Evolutionary conservation across 2,888 invertebrate species (phyloP).

Genomic region (Diarsia rubi): DNA sequence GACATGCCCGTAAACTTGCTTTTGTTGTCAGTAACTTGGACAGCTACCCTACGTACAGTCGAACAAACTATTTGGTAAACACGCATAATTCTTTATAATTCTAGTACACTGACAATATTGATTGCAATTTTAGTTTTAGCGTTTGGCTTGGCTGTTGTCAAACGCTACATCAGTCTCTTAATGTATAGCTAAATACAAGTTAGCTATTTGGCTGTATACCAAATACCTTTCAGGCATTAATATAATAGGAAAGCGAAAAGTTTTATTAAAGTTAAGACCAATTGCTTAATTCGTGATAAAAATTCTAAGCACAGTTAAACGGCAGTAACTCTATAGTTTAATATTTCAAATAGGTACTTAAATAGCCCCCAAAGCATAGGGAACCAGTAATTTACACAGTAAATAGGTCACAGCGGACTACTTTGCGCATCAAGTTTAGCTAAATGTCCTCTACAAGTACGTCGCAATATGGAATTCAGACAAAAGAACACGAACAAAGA

Average conservation of each 20-base stretch:
- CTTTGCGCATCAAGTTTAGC: constrained; percentile 58
- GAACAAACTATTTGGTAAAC: too few species aligned
- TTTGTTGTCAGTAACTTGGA: constrained; percentile 31
- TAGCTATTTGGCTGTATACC: too few species aligned
- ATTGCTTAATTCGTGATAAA: constrained; percentile 19
- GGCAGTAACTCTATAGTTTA: constrained; percentile 36
- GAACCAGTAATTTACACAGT: constrained; percentile 47
- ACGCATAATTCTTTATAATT: too few species aligned
- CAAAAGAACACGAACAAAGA: constrained; percentile 64
- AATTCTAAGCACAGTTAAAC: constrained; percentile 27
- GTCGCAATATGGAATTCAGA: constrained; percentile 51
- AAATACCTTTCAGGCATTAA: neutral
- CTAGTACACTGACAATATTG: too few species aligned
- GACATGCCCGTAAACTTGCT: constrained; percentile 37
- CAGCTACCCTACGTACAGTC: constrained; percentile 4
- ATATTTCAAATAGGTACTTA: constrained; percentile 35
- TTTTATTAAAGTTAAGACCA: neutral
- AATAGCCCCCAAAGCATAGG: constrained; percentile 18
- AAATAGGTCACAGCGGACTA: constrained; percentile 65
- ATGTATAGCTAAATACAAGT: too few species aligned
- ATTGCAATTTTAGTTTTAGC: too few species aligned
- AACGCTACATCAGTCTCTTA: too few species aligned
- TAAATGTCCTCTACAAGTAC: constrained; percentile 56
- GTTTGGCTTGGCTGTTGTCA: too few species aligned
- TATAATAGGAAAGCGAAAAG: neutral